Base-by-base conservation (phyloP, 64 coral and sea anemone species). In the Dendronephthya gigantea region DNA sequence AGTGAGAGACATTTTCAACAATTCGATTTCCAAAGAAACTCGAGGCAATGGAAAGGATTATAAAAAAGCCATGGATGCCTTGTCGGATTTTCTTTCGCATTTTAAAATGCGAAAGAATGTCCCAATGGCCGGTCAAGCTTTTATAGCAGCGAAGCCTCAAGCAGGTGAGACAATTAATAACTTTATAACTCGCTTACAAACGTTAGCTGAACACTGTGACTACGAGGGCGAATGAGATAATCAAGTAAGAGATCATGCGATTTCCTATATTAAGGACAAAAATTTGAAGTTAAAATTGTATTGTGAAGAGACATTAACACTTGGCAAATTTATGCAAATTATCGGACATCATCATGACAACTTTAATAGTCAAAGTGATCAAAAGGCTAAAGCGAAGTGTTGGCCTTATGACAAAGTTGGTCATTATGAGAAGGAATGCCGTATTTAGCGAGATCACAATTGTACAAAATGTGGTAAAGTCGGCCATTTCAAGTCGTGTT, bases 121-220 rank as follows among this genome's bases (percentile, higher is more conserved):
- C 12, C 88, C 62, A 14, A 83, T 93, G 84, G 85, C 62, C 0
- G 3, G 85, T 74, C 88, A 90, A 30, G 39, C 74, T 6, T 92
- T 92, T 40, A 48, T 92, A 0, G 79, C 87, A 1, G 74, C 84
- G 15, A 69, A 49, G 11, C 70, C 87, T 31, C 68, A 55, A 0
- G 32, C 76, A 41, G 91, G 91, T 27, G 87, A 92, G 52, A 62
- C 41, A 82, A 93, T 90, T 16, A 68, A 89, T 49, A 86, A 93
- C 79, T 89, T 89, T 66, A 66, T 93, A n/a, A 84, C 86, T 19
- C 79, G 90, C 68, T 30, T 92, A 33, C 87, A 92, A 56, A 91
- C 31, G 30, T 27, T 91, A 32, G 90, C 52, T 2, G 81, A 91
- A 56, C 86, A 55, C 35, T 88, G 86, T 82, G 86, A 88, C 13